Evolutionary conservation across 2,113 vertebrate genomes (phyloP), one percentile per base, ranked within the genome.

Genomic region (Callospermophilus lateralis): DNA sequence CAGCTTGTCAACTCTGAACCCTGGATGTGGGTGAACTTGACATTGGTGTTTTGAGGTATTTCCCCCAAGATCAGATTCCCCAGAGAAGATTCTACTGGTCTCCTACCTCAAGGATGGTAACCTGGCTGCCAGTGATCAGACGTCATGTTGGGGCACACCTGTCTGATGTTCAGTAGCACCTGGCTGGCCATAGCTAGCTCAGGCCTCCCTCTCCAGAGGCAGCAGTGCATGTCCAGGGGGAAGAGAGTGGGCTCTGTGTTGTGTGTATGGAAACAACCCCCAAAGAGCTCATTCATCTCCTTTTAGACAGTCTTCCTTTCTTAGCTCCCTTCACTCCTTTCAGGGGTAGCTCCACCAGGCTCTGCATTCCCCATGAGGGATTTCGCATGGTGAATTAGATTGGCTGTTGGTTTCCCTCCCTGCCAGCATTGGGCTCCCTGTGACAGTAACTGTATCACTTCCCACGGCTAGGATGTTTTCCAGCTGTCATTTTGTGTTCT

Each of bases 131-230:
- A 70, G 45, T 6, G 4, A 9, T 34, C 20, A 8, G 20, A 72
- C 28, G 10, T 17, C 37, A 55, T 55, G 22, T 76, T 86, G 39
- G 48, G 39, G 24, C 39, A 20, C 6, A 9, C 11, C 3, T 67
- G 28, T 2, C 3, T 65, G 24, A 9, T 28, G 8, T 37, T 45
- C 37, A 16, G 16, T 48, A 45, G 11, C 3, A 17, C 34, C 28
- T 12, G 48, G 3, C 68, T 8, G 4, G 22, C 8, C 4, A 0
- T 0, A 2, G 3, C 58, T 45, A 0, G 3, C 8, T 3, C 4
- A 51, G 30, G 22, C 24, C 55, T 68, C 8, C 8, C 63, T 65
- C 61, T 80, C 0, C 16, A 37, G 79, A 58, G 85, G 65, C 19
- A 32, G 70, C n/a, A 15, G 48, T 34, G 22, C 15, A 42, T 19